Evolutionary conservation across 1,140 invertebrate species (phyloP).

Genomic region (Chrysomallon squamiferum): DNA sequence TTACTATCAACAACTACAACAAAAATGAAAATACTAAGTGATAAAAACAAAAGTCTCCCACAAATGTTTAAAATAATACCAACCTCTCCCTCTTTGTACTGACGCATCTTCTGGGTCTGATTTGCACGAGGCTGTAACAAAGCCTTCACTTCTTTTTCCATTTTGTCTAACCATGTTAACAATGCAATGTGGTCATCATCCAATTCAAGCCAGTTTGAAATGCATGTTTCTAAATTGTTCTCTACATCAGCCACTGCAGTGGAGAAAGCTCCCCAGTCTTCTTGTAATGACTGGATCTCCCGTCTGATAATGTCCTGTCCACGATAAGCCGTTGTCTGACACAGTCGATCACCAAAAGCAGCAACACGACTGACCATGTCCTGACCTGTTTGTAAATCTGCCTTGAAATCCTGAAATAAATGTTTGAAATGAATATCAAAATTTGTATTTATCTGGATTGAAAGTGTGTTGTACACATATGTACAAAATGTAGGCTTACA

Average conservation of each 20-base stretch:
- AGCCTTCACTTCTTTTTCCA: slow-evolving; percentile 84
- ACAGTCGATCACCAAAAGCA: slow-evolving; percentile 43
- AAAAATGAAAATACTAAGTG: too few species aligned
- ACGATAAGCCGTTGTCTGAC: slow-evolving; percentile 41
- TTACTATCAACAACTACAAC: too few species aligned
- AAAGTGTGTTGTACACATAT: too few species aligned
- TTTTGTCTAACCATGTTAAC: slow-evolving; percentile 63
- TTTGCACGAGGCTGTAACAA: slow-evolving; percentile 89
- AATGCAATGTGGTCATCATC: slow-evolving; percentile 83
- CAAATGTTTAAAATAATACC: too few species aligned
- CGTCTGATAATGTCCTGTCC: slow-evolving; percentile 52
- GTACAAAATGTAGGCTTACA: too few species aligned
- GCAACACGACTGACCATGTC: slow-evolving; percentile 50
- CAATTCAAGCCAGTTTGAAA: slow-evolving; percentile 95
- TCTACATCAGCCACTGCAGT: slow-evolving; percentile 66
- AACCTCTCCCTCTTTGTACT: slow-evolving; percentile 88
- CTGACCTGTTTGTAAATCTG: slow-evolving; percentile 44
- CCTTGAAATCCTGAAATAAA: slow-evolving; percentile 55
- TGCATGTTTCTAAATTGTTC: slow-evolving; percentile 82
- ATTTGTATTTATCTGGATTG: too few species aligned
- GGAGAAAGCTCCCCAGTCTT: slow-evolving; percentile 54
- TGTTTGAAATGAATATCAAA: too few species aligned
- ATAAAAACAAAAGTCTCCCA: too few species aligned
- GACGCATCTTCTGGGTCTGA: slow-evolving; percentile 86
- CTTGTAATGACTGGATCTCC: slow-evolving; percentile 50